Evolutionary conservation across 2,113 vertebrate species (phyloP), one percentile per base, ranked within the genome.

Genomic region (Eolophus roseicapilla): DNA sequence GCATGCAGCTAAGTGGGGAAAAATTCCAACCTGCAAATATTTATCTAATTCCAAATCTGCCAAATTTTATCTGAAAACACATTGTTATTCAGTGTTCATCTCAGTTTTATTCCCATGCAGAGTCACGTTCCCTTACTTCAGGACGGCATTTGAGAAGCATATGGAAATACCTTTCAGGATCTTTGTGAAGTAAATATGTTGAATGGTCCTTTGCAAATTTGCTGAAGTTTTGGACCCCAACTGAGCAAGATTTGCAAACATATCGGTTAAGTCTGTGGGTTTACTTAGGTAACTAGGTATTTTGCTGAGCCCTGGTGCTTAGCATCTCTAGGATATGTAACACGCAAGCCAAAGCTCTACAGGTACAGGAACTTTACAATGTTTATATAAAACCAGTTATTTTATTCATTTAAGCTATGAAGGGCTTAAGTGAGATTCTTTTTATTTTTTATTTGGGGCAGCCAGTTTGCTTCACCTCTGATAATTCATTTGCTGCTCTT

Each of bases 41-140:
- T 94, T 96, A 59, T 77, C 76, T 93, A 62, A 88, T 88, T 92
- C 76, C n/a, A 59, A 86, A 93, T 88, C 82, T 86, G 76, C 80
- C 83, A 92, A 5, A 81, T 88, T 93, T 81, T 74, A 14, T 83
- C 37, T 39, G 71, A 93, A 91, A 63, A 23, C 35, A 68, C 52
- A 60, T 60, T 81, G 77, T 84, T 91, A 85, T 70, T 93, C n/a
- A 6, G 19, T 4, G 14, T 18, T 43, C 67, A 39, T 69, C 37
- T 94, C 23, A 8, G 28, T 87, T 92, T 92, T 90, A 74, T 67
- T 93, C 44, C 37, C 53, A 5, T 88, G 65, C 16, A 11, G 15
- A 63, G 46, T 39, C 57, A 19, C 13, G 31, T 88, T 91, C 25
- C 18, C 25, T 95, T 88, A 63, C 37, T 90, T 88, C 49, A 63